A percentile compares a stretch with the other conserved stretches of the same genome.
phyloP scores from a whole-genome alignment of 2,113 vertebrate species.

The Steatornis caripensis region DNA sequence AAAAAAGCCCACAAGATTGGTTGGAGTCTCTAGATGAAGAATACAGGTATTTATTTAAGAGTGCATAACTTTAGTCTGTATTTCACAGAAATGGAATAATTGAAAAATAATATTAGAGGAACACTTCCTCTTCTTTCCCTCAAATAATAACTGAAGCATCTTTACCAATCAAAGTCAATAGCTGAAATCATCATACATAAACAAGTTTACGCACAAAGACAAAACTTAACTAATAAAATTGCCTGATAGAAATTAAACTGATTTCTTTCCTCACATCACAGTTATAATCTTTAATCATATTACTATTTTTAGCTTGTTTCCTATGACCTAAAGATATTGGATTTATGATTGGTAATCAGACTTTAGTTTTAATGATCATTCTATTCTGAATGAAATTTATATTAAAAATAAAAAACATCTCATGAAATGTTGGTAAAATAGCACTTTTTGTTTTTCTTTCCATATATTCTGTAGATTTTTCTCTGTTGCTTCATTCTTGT shows the following conservation, averaged over 20 bases:
- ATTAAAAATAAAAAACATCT: background rate
- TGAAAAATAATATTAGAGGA: background rate
- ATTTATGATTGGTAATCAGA: background rate
- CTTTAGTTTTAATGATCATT: background rate
- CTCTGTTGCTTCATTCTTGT: background rate
- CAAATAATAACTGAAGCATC: background rate
- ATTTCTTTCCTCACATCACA: background rate
- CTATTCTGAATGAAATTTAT: background rate
- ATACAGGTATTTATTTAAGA: background rate
- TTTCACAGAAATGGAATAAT: background rate
- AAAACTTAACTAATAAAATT: background rate
- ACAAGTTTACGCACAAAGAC: background rate
- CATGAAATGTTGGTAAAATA: background rate
- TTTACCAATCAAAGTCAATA: conserved; percentile 24
- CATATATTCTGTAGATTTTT: background rate
- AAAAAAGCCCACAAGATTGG: background rate
- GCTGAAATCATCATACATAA: background rate
- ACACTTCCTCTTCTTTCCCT: background rate
- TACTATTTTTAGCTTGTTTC: background rate
- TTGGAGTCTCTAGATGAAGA: background rate
- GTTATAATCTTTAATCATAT: background rate
- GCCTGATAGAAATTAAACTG: background rate
- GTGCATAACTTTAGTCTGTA: background rate
- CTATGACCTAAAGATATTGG: background rate
- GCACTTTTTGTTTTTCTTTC: background rate